These are phyloP conservation scores for Tetraodon nigroviridis DNA, from an alignment of 2,113 vertebrate genomes.

Conservation along the genomic window DNA sequence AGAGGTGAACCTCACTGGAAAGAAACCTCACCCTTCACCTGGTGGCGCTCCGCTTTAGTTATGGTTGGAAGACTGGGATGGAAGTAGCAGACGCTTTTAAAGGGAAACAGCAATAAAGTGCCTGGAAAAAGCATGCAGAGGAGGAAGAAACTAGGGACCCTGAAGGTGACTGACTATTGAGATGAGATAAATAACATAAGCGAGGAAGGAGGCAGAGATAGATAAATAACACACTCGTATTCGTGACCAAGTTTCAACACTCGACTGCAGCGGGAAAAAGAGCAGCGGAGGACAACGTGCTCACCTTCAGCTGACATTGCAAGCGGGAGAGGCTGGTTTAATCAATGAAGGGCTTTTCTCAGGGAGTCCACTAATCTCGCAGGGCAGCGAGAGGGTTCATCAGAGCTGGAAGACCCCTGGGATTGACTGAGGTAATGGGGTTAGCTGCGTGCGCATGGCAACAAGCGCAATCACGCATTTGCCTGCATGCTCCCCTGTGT, in stretches of 20 bases:
- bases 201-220: slow-evolving; percentile 31
- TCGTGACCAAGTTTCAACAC: slow-evolving; percentile 42
- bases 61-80: slow-evolving; percentile 20
- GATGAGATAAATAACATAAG: slow-evolving; percentile 6
- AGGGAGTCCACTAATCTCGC: slow-evolving; percentile 71
- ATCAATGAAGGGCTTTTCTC: slow-evolving; percentile 69
- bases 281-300: slow-evolving; percentile 21
- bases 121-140: slow-evolving; percentile 9
- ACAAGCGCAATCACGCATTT: slow-evolving; percentile 6
- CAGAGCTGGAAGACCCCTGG: slow-evolving; percentile 57
- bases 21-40: slow-evolving; percentile 38
- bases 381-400: slow-evolving; percentile 65
- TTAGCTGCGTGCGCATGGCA: slow-evolving; percentile 29
- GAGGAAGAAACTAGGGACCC: slow-evolving; percentile 8
- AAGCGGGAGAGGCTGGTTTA: slow-evolving; percentile 48
- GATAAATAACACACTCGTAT: slow-evolving; percentile 45
- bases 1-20: slow-evolving; percentile 43
- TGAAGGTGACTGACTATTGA: neutral
- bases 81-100: slow-evolving; percentile 42
- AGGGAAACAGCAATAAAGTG: slow-evolving; percentile 17
- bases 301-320: slow-evolving; percentile 72
- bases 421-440: slow-evolving; percentile 63
- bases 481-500: slow-evolving; percentile 17
- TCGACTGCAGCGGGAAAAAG: slow-evolving; percentile 18
- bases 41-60: slow-evolving; percentile 35